Percentiles rank a stretch among this genome's conserved stretches.
phyloP scores from a whole-genome alignment of 2,113 vertebrate species.

The Dipodomys merriami region DNA sequence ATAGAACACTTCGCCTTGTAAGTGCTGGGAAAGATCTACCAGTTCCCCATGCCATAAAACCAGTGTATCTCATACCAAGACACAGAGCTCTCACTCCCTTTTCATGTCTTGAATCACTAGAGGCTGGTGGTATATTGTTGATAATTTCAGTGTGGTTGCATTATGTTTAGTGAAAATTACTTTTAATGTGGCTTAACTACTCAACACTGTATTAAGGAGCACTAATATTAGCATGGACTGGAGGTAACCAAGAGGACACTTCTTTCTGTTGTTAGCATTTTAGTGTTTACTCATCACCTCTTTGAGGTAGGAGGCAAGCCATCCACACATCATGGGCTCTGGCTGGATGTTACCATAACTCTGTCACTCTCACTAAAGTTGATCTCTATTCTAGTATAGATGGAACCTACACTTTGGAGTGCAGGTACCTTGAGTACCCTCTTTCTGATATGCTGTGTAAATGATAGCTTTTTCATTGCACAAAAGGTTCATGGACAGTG shows the following conservation, averaged over 20 bases:
- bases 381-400: accelerated
- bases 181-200: not conserved
- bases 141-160: not conserved
- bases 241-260: not conserved
- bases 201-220: not conserved
- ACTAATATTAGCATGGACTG: not conserved
- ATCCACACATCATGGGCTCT: not conserved
- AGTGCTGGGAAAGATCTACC: not conserved
- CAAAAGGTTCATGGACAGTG: not conserved
- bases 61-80: not conserved
- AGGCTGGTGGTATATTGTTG: not conserved
- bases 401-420: not conserved
- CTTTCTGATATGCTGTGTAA: not conserved
- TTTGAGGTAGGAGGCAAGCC: not conserved
- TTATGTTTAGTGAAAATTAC: not conserved
- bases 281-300: not conserved
- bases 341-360: not conserved
- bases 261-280: not conserved
- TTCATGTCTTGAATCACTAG: not conserved
- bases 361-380: not conserved
- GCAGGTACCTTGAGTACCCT: not conserved
- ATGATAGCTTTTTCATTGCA: not conserved
- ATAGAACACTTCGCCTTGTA: not conserved
- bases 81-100: not conserved
- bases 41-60: not conserved